Evolutionary conservation across 2,113 vertebrate species (phyloP).

Genomic region (Synodontis membranacea): DNA sequence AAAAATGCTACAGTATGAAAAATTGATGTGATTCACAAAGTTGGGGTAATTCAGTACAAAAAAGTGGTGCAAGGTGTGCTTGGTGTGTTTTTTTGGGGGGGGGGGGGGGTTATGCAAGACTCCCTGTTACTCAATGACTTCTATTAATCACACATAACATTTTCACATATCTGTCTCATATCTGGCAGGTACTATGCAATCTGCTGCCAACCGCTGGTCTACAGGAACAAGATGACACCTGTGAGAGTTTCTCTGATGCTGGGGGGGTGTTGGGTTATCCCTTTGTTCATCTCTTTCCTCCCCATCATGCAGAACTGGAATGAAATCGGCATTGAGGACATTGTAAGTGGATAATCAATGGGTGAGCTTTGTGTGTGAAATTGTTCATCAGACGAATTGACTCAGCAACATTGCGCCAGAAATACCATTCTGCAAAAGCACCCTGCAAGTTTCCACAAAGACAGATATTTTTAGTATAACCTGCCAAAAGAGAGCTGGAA

Average conservation of each 20-base stretch:
- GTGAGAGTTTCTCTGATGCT: constrained; percentile 75
- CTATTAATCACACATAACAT: constrained; percentile 5
- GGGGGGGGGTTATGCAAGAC: constrained; percentile 29
- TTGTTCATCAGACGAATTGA: not conserved
- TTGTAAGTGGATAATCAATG: constrained; percentile 62
- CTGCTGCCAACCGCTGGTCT: constrained; percentile 80
- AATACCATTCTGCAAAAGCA: constrained; percentile 5
- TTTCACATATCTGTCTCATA: not conserved
- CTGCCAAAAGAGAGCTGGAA: not conserved
- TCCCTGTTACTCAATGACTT: not conserved
- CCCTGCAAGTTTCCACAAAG: not conserved
- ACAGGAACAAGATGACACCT: constrained; percentile 80
- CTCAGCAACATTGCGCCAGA: not conserved
- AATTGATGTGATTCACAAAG: constrained; percentile 11
- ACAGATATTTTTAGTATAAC: constrained; percentile 6
- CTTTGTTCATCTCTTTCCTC: constrained; percentile 78
- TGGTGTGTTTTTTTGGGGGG: not conserved
- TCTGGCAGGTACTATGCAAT: constrained; percentile 76
- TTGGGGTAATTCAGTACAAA: not conserved
- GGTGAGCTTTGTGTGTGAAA: not conserved
- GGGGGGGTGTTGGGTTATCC: constrained; percentile 77
- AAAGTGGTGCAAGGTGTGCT: not conserved
- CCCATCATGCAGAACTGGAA: constrained; percentile 84
- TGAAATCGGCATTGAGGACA: constrained; percentile 76
- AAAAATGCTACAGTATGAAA: constrained; percentile 13